These are phyloP conservation scores for Endotricha flammealis DNA, from an alignment of 2,888 invertebrate species.

Conservation along the genomic window DNA sequence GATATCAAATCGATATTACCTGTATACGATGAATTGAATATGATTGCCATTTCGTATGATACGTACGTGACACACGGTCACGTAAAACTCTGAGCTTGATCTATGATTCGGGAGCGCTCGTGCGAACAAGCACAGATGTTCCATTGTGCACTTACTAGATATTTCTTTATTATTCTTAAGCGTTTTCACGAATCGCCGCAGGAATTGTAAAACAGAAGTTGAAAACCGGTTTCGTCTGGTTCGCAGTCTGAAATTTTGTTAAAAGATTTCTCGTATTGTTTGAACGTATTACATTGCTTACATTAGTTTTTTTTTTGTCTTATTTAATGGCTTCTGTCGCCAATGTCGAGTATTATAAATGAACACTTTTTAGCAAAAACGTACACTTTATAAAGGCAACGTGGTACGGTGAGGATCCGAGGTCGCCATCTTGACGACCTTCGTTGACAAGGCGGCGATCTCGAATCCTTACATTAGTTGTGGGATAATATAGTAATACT, in stretches of 20 bases:
- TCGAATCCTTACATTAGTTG: no score
- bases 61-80: constrained; percentile 36
- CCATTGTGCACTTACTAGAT: constrained; percentile 22
- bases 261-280: background rate
- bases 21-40: constrained; percentile 11
- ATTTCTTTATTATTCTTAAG: constrained; percentile 21
- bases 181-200: constrained; percentile 5
- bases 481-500: no score
- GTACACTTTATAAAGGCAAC: no score
- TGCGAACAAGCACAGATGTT: constrained; percentile 34
- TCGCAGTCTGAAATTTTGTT: background rate
- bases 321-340: no score
- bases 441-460: no score
- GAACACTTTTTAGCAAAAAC: no score
- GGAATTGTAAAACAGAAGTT: constrained; percentile 12
- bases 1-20: no score
- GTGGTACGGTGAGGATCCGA: no score
- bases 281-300: no score
- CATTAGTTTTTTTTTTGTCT: no score
- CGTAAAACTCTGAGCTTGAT: constrained; percentile 30
- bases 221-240: constrained; percentile 1
- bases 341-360: no score
- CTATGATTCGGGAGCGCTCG: constrained; percentile 35
- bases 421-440: no score
- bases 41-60: constrained; percentile 4